Conservation (phyloP, 2,888 invertebrate species). For the Lampropteryx suffumata region DNA sequence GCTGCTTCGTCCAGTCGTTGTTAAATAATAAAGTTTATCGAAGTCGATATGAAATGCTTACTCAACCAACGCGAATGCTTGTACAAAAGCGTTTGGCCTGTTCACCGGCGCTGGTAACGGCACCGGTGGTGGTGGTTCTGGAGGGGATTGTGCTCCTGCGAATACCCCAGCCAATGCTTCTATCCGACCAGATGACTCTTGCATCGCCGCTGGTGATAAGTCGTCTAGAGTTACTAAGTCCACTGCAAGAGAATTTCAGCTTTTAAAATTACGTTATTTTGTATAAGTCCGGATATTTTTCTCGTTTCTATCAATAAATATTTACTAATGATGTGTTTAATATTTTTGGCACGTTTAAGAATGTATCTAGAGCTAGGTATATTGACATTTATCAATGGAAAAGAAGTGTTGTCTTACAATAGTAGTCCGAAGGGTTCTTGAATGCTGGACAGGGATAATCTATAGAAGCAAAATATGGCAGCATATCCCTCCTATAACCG, state of each 20-base stretch:
- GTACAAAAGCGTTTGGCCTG: constrained; percentile 86
- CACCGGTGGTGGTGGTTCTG: constrained; percentile 75
- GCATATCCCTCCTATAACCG: constrained; percentile 93
- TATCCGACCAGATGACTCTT: constrained; percentile 96
- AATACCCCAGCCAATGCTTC: constrained; percentile 94
- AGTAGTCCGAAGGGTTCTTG: constrained; percentile 98
- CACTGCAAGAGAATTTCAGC: constrained; percentile 82
- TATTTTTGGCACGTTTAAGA: too few species aligned
- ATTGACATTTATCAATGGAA: too few species aligned
- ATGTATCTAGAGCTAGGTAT: too few species aligned
- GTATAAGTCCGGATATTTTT: too few species aligned
- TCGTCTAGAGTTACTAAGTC: constrained; percentile 97
- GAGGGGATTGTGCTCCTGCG: constrained; percentile 84
- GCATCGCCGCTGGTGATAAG: constrained; percentile 95
- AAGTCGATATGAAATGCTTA: constrained; percentile 41
- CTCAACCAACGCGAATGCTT: constrained; percentile 86
- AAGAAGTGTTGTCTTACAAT: too few species aligned
- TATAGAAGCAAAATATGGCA: constrained; percentile 93
- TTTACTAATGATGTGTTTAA: too few species aligned
- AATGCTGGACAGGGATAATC: constrained; percentile 98
- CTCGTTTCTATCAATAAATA: too few species aligned
- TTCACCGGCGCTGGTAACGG: constrained; percentile 92
- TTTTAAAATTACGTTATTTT: too few species aligned
- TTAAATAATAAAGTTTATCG: too few species aligned
- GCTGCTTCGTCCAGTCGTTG: too few species aligned